phyloP scores from a whole-genome alignment of 2,888 invertebrate genomes.

The Drosophila peninsularis region DNA sequence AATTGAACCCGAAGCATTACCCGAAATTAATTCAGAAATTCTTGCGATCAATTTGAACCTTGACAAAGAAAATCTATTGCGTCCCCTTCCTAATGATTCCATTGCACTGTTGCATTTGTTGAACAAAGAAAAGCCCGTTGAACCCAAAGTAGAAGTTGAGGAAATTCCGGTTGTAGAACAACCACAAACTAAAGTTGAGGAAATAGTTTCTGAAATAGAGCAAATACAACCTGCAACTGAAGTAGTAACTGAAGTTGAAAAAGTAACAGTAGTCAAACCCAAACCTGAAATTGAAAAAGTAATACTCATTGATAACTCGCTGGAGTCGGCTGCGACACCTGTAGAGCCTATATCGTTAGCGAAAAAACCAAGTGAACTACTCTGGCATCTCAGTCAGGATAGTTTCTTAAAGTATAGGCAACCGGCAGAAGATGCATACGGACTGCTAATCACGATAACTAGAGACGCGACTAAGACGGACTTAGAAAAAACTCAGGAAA shows the following conservation, averaged over 20 bases:
- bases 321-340: conserved; percentile 9
- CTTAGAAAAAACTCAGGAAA: conserved; percentile 68
- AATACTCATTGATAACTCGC: conserved; percentile 13
- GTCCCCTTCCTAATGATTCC: conserved; percentile 85
- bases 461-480: conserved; percentile 32
- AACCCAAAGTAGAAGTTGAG: conserved; percentile 13
- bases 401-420: conserved; percentile 53
- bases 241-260: conserved; percentile 8
- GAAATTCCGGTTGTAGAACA: conserved; percentile 8
- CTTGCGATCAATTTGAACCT: conserved; percentile 65
- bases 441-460: conserved; percentile 28
- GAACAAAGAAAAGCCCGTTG: conserved; percentile 11
- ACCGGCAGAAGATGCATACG: conserved; percentile 46
- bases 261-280: conserved; percentile 1
- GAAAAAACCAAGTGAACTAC: conserved; percentile 42
- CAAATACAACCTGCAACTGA: conserved; percentile 10
- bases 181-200: conserved; percentile 15
- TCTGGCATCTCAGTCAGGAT: conserved; percentile 70
- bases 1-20: conserved; percentile 70
- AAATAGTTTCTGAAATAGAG: conserved; percentile 11
- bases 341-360: conserved; percentile 10
- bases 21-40: conserved; percentile 66
- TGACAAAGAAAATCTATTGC: conserved; percentile 53
- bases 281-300: conserved; percentile 14
- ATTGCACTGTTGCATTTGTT: conserved; percentile 86